A percentile compares a stretch with the other conserved stretches of the same genome.
phyloP scores from a whole-genome alignment of 2,113 vertebrate species.

The Sisor rabdophorus region DNA sequence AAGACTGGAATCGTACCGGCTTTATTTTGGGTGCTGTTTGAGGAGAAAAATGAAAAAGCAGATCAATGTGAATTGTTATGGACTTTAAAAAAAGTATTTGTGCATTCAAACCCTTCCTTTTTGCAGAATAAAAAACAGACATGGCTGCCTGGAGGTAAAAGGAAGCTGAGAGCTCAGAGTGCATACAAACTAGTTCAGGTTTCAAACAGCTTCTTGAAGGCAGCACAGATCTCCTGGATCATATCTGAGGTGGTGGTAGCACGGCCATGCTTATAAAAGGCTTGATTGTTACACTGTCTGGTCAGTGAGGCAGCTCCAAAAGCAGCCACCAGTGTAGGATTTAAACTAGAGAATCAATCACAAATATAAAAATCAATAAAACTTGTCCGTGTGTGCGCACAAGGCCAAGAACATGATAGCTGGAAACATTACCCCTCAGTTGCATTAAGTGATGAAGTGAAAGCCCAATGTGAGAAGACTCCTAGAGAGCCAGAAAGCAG shows the following conservation, averaged over 20 bases:
- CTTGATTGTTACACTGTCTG: conserved; percentile 85
- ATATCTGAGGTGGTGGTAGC: conserved; percentile 91
- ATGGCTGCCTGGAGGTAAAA: not conserved
- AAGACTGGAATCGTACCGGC: not conserved
- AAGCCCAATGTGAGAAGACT: conserved; percentile 88
- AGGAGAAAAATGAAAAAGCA: not conserved
- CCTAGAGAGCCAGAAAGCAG: conserved; percentile 89
- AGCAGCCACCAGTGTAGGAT: conserved; percentile 85
- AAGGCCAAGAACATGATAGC: not conserved
- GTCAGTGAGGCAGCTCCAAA: conserved; percentile 88
- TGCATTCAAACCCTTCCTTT: not conserved
- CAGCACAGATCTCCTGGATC: conserved; percentile 85
- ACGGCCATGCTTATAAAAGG: conserved; percentile 84
- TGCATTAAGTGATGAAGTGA: conserved; percentile 74
- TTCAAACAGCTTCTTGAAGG: conserved; percentile 89
- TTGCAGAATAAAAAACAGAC: not conserved
- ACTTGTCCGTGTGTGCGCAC: not conserved
- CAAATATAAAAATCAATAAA: not conserved
- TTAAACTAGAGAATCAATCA: conserved; percentile 59
- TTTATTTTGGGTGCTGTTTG: not conserved
- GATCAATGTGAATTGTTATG: not conserved
- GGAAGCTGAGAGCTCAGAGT: not conserved
- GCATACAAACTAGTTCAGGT: conserved; percentile 65
- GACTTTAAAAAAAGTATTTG: not conserved
- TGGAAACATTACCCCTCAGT: conserved; percentile 71